A percentile compares a stretch with the other conserved stretches of the same genome.
Evolutionary conservation across 2,888 invertebrate species (phyloP).

Genomic region (Erpobdella octoculata): DNA sequence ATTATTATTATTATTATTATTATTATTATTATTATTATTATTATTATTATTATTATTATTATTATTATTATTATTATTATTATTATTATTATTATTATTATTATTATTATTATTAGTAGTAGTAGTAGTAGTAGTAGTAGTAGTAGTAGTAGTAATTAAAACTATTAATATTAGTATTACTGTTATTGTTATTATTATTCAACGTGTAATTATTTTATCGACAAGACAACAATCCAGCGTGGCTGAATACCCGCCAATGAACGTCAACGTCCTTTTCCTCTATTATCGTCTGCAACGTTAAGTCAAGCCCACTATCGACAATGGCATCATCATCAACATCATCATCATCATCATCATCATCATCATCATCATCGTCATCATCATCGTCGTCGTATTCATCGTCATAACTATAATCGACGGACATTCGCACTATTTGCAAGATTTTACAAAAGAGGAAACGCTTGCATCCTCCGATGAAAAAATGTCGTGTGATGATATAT

Average conservation of each 20-base stretch:
- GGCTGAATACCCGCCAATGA: too few relatives aligned
- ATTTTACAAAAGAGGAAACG: too few relatives aligned
- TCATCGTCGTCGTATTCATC: neutral
- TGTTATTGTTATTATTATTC: neutral
- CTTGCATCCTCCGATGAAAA: too few relatives aligned
- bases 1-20: neutral
- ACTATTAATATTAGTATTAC: neutral
- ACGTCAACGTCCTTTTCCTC: too few relatives aligned
- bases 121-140: neutral
- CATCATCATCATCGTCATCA: slow-evolving; percentile 15
- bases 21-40: slow-evolving; percentile 16
- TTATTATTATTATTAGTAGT: neutral
- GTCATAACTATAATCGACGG: neutral
- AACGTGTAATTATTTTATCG: neutral
- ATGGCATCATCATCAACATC: slow-evolving; percentile 9
- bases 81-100: slow-evolving; percentile 24
- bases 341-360: slow-evolving; percentile 25
- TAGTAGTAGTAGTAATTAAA: neutral
- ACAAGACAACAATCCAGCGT: neutral
- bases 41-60: slow-evolving; percentile 29
- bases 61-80: slow-evolving; percentile 26
- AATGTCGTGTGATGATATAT: neutral
- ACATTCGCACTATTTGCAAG: too few relatives aligned
- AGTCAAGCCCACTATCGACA: slow-evolving; percentile 8
- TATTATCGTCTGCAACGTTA: slow-evolving; percentile 13